phyloP scores from a whole-genome alignment of 92 coral and sea anemone species.

The Montipora capitata region DNA sequence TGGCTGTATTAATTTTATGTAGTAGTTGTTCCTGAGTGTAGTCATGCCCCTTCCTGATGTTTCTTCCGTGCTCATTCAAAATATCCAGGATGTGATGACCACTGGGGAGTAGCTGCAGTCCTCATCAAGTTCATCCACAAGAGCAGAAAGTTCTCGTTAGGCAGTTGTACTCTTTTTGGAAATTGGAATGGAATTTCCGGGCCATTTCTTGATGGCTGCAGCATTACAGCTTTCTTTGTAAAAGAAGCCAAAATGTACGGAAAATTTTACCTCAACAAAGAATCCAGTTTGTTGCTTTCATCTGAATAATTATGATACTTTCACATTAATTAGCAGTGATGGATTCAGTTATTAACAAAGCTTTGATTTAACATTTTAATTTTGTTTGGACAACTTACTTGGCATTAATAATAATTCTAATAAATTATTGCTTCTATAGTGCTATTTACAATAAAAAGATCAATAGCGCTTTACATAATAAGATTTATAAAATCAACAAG shows the following conservation, averaged over 20 bases:
- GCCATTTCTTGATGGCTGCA: constrained; percentile 49
- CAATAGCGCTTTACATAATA: no score
- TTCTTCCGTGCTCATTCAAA: constrained; percentile 35
- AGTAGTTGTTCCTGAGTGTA: constrained; percentile 4
- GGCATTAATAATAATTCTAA: no score
- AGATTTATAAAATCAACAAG: no score
- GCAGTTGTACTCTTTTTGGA: constrained; percentile 1
- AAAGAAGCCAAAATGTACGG: neutral
- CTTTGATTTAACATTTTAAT: neutral
- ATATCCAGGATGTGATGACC: constrained; percentile 37
- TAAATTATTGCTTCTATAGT: no score
- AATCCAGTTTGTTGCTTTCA: neutral
- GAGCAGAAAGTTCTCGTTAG: constrained; percentile 11
- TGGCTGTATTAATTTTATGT: constrained; percentile 7
- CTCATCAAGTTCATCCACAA: constrained; percentile 18
- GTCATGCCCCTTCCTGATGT: constrained; percentile 32
- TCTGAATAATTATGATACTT: neutral
- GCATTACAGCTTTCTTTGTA: constrained; percentile 31
- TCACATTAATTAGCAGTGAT: neutral
- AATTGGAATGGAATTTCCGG: constrained; percentile 44
- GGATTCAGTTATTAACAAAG: constrained; percentile 1
- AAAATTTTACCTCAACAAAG: neutral
- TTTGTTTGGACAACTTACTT: constrained; percentile 20
- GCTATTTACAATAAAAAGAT: no score
- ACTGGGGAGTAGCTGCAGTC: constrained; percentile 29